These are phyloP conservation scores for Ligdia adustata DNA, from an alignment of 2,888 invertebrate species.

Conservation along the genomic window DNA sequence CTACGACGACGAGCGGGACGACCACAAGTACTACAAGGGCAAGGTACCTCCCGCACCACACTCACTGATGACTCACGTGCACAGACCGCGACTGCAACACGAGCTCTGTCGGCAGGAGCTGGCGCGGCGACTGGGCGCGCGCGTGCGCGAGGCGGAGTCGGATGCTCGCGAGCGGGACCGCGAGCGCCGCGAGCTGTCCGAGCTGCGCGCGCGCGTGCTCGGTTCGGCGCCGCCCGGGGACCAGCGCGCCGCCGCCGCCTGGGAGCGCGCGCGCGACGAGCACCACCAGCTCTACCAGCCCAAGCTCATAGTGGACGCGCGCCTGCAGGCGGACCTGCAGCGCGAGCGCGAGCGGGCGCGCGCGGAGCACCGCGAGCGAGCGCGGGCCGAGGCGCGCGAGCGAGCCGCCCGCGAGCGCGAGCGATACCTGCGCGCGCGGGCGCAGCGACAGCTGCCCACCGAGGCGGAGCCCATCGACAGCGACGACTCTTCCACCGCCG, in stretches of 20 bases:
- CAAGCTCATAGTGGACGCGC: constrained; percentile 89
- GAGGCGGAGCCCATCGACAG: constrained; percentile 91
- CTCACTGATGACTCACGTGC: not conserved
- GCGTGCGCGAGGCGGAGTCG: constrained; percentile 96
- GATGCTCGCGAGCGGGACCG: constrained; percentile 94
- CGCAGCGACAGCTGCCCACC: constrained; percentile 85
- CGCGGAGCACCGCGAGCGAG: constrained; percentile 81
- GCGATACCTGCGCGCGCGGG: constrained; percentile 82
- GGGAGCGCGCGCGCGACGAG: constrained; percentile 89
- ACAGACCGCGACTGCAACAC: not conserved
- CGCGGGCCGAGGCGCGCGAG: constrained; percentile 79
- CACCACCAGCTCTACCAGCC: constrained; percentile 94
- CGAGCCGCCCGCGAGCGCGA: constrained; percentile 64
- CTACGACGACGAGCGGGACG: constrained; percentile 99
- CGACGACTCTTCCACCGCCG: constrained; percentile 75
- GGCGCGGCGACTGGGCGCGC: constrained; percentile 94
- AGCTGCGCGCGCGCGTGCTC: constrained; percentile 96
- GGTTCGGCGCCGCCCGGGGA: constrained; percentile 92
- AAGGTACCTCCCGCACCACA: not conserved
- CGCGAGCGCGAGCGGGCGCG: constrained; percentile 35
- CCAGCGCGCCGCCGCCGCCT: constrained; percentile 91
- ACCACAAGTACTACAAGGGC: constrained; percentile 96
- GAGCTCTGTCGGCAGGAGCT: constrained; percentile 73
- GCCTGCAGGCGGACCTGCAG: constrained; percentile 83
- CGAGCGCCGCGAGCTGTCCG: constrained; percentile 94